Evolutionary conservation across 2,888 invertebrate species (phyloP).

Genomic region (Agrotis exclamationis): DNA sequence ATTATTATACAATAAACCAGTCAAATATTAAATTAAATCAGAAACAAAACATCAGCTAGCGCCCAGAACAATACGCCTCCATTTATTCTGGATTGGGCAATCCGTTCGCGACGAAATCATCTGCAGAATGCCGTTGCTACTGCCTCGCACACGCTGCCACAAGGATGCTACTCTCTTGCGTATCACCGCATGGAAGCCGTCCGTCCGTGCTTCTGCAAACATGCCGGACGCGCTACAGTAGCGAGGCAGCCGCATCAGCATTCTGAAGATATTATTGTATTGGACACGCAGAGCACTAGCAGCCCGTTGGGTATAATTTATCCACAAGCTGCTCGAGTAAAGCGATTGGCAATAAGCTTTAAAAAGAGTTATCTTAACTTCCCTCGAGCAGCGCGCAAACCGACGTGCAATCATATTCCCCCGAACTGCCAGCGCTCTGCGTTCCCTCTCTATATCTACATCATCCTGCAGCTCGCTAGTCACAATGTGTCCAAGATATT

Average conservation of each 20-base stretch:
- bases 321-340: background rate
- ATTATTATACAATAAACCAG: too few species aligned
- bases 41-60: too few species aligned
- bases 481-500: background rate
- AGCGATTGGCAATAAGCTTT: background rate
- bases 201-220: too few species aligned
- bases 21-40: too few species aligned
- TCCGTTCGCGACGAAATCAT: too few species aligned
- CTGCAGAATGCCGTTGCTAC: too few species aligned
- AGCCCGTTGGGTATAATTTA: background rate
- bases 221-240: too few species aligned
- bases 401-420: background rate
- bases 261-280: background rate
- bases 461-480: background rate
- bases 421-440: background rate
- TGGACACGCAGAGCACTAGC: slow-evolving; percentile 1
- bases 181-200: too few species aligned
- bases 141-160: too few species aligned
- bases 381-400: background rate
- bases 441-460: background rate
- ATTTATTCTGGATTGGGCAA: too few species aligned
- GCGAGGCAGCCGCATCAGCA: background rate
- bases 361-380: background rate
- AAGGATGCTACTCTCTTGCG: too few species aligned
- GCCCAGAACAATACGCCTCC: too few species aligned